Conservation (phyloP, 2,888 invertebrate species). For the Tribolium freemani region DNA sequence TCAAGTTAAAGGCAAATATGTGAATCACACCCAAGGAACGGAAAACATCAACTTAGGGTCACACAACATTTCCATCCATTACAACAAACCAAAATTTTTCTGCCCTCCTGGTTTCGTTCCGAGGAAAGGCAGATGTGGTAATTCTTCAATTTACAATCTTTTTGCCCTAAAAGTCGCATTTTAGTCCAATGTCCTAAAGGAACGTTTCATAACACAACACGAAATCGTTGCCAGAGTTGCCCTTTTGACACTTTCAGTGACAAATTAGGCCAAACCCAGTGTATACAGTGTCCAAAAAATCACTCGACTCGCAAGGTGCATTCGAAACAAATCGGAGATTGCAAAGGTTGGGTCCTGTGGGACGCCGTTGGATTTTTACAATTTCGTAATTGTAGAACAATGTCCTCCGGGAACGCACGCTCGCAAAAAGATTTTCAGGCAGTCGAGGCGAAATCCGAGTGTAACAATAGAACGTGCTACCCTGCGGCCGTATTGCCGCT, state of each 20-base stretch:
- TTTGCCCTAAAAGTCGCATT: slow-evolving; percentile 35
- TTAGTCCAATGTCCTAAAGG: slow-evolving; percentile 76
- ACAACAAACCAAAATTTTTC: slow-evolving; percentile 50
- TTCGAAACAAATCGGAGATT: slow-evolving; percentile 68
- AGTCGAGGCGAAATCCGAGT: slow-evolving; percentile 56
- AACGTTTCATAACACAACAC: slow-evolving; percentile 73
- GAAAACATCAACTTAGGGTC: slow-evolving; percentile 37
- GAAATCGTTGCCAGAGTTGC: slow-evolving; percentile 73
- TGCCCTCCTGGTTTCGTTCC: slow-evolving; percentile 72
- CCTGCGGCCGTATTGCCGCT: slow-evolving; percentile 71
- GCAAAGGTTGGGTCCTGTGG: slow-evolving; percentile 69
- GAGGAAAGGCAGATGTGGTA: slow-evolving; percentile 73
- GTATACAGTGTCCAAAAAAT: slow-evolving; percentile 72
- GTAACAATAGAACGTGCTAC: slow-evolving; percentile 65
- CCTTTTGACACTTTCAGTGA: slow-evolving; percentile 74
- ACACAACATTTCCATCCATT: slow-evolving; percentile 45
- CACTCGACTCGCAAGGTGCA: slow-evolving; percentile 72
- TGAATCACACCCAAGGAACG: slow-evolving; percentile 45
- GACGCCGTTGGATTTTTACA: background rate
- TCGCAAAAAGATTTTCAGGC: slow-evolving; percentile 60
- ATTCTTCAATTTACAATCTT: background rate
- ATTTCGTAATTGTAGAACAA: slow-evolving; percentile 64
- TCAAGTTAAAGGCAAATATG: slow-evolving; percentile 56
- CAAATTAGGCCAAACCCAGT: slow-evolving; percentile 70
- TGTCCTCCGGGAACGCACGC: slow-evolving; percentile 73